Conservation (phyloP, 1,140 invertebrate genomes). For the Drosophila paulistorum region DNA sequence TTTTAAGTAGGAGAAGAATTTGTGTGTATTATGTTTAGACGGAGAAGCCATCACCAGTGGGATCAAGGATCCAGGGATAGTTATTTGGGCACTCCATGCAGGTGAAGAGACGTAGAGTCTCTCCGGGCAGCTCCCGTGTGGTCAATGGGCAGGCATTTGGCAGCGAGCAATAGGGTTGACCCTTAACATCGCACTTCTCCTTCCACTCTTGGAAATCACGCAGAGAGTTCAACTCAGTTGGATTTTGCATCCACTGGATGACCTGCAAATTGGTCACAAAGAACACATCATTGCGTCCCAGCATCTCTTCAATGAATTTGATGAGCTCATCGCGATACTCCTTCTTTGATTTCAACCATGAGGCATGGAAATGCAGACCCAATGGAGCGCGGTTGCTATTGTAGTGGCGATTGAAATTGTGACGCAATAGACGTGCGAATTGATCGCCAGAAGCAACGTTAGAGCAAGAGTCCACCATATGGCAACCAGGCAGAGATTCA, state of each 20-base stretch:
- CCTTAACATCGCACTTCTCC: slow-evolving; percentile 97
- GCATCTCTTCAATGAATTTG: slow-evolving; percentile 97
- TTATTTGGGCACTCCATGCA: slow-evolving; percentile 98
- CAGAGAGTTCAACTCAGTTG: slow-evolving; percentile 93
- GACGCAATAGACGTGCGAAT: slow-evolving; percentile 92
- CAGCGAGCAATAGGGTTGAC: slow-evolving; percentile 95
- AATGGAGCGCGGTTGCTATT: slow-evolving; percentile 95
- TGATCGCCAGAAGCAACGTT: slow-evolving; percentile 95
- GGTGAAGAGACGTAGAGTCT: slow-evolving; percentile 95
- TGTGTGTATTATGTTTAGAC: slow-evolving; percentile 83
- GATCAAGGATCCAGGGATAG: slow-evolving; percentile 97
- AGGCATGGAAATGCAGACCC: slow-evolving; percentile 97
- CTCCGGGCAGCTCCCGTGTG: slow-evolving; percentile 94
- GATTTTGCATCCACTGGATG: slow-evolving; percentile 99
- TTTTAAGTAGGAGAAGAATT: slow-evolving; percentile 33
- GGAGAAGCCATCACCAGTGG: slow-evolving; percentile 96
- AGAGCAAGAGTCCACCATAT: slow-evolving; percentile 96
- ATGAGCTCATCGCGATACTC: slow-evolving; percentile 96
- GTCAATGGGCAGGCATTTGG: slow-evolving; percentile 95
- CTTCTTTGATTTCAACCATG: slow-evolving; percentile 97
- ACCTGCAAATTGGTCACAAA: slow-evolving; percentile 97
- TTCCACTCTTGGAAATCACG: slow-evolving; percentile 97
- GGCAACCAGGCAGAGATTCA: slow-evolving; percentile 95
- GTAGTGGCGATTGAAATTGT: slow-evolving; percentile 97
- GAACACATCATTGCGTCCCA: slow-evolving; percentile 95